Conservation (phyloP, 2,888 invertebrate species). For the Notocelia uddmanniana region DNA sequence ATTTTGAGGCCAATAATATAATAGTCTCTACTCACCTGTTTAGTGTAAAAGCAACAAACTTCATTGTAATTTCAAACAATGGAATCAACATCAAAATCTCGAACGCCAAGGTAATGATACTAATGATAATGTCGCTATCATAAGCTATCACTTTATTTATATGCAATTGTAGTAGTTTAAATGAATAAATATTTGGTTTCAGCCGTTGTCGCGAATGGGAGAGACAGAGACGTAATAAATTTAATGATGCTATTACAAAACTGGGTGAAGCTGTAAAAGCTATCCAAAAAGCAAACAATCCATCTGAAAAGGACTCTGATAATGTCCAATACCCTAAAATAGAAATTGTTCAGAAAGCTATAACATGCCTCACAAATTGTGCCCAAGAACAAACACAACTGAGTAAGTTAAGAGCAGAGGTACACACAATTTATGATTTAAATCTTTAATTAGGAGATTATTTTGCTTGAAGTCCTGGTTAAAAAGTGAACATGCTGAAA, state of each 20-base stretch:
- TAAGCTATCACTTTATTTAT: background rate
- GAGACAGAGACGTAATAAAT: conserved; percentile 88
- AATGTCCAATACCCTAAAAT: conserved; percentile 77
- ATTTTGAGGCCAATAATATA: background rate
- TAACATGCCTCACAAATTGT: conserved; percentile 69
- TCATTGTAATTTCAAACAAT: conserved; percentile 49
- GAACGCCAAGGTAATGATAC: conserved; percentile 65
- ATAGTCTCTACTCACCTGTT: background rate
- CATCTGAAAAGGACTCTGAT: conserved; percentile 60
- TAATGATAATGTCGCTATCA: conserved; percentile 2
- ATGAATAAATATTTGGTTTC: conserved; percentile 51
- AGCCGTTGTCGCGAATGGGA: conserved; percentile 90
- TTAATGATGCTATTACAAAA: conserved; percentile 83
- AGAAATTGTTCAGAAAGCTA: conserved; percentile 79
- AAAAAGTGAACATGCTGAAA: no score
- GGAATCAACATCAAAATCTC: conserved; percentile 62
- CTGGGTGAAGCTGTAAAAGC: conserved; percentile 73
- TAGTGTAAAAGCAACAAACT: background rate
- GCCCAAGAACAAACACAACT: conserved; percentile 72
- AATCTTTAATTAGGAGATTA: background rate
- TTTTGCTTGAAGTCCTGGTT: no score
- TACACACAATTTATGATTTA: conserved; percentile 21
- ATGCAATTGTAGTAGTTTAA: background rate
- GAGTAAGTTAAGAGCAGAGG: conserved; percentile 65
- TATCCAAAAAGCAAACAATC: conserved; percentile 62